Evolutionary conservation across 1,140 invertebrate species (phyloP), one percentile per base, ranked within the genome.

Genomic region (Leptinotarsa lineolata): DNA sequence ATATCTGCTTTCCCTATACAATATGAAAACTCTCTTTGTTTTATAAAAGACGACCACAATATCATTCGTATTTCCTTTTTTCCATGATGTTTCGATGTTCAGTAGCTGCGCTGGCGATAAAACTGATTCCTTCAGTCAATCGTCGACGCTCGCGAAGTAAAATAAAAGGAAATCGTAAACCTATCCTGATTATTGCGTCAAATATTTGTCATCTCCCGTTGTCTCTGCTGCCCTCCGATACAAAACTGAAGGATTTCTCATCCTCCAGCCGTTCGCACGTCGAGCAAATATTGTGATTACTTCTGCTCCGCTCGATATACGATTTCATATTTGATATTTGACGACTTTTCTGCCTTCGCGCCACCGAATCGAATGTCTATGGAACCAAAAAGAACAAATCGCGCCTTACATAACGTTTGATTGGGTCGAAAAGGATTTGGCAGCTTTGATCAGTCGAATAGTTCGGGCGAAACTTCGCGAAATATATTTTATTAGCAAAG

Each of bases 241-340:
- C 48, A 18, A 54, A 54, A 54, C 63, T 63, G 68, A 39, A 48
- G 66, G 63, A 74, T 76, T 70, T 75, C 70, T 72, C 65, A 69
- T 64, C 64, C 68, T 16, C 13, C 16, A 48, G 65, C 74, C 68
- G 73, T 80, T 80, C 75, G 76, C 77, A 78, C 78, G 74, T 78
- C 74, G 72, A 54, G 73, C 76, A 79, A 79, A 80, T 80, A 80
- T 80, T 79, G 76, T 78, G 76, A 80, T 80, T 80, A 74, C 79
- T 77, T 79, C 64, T 74, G 75, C 75, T 74, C 72, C 69, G 74
- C 67, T 77, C 76, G 70, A 79, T 77, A 77, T 78, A 79, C 74
- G 74, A 77, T 78, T 76, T 79, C 72, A 79, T 78, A 76, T 77
- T 74, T 18, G 48, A 54, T 54, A 54, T 54, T 54, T 72, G 75